Evolutionary conservation across 2,113 vertebrate species (phyloP).

Genomic region (Lophura nycthemera): DNA sequence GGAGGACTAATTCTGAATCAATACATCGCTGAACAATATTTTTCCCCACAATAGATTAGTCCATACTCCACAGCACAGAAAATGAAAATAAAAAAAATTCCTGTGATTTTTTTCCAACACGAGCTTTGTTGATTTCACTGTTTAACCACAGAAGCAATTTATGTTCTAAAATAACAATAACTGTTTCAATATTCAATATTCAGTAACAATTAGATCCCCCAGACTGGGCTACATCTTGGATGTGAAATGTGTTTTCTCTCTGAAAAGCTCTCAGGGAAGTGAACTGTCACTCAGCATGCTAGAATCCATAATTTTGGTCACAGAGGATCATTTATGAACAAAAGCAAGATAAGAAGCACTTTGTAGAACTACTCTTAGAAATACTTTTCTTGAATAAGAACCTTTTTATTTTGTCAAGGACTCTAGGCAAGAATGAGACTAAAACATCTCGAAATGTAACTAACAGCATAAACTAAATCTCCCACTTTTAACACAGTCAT

Average conservation of each 20-base stretch:
- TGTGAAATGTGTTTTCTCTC: not conserved
- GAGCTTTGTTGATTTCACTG: not conserved
- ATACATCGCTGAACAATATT: not conserved
- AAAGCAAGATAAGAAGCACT: not conserved
- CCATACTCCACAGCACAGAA: not conserved
- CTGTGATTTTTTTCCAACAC: not conserved
- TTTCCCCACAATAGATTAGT: not conserved
- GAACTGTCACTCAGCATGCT: not conserved
- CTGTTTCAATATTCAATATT: not conserved
- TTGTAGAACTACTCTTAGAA: not conserved
- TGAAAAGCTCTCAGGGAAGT: not conserved
- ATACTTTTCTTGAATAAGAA: not conserved
- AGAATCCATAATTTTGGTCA: not conserved
- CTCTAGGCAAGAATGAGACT: not conserved
- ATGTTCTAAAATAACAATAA: not conserved
- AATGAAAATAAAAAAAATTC: not conserved
- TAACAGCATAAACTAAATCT: not conserved
- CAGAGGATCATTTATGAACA: not conserved
- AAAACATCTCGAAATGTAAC: not conserved
- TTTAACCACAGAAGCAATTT: slow-evolving; percentile 5
- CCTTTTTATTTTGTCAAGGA: not conserved
- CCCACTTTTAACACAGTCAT: not conserved
- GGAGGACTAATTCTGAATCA: not conserved
- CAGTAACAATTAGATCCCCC: not conserved
- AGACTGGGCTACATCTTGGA: not conserved